Evolutionary conservation across 2,888 invertebrate species (phyloP), one percentile per base, ranked within the genome.

Genomic region (Pteria penguin): DNA sequence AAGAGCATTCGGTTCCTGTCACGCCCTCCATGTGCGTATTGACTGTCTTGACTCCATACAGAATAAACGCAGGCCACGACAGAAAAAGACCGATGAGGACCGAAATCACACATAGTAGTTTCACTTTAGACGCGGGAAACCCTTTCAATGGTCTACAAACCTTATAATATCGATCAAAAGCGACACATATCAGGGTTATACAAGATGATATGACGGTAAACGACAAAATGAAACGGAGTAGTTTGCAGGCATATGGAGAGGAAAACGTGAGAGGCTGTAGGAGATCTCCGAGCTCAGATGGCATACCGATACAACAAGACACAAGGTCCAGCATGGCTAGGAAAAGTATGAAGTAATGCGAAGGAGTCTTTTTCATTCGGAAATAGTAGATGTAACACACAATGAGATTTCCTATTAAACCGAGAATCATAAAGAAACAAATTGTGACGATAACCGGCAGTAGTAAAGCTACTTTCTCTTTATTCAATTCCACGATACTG

Each of bases 161-260:
- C 79, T 87, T 87, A 72, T 85, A 83, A 72, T 88, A 88, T 54
- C 88, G 79, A 70, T 86, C 87, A 66, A 85, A 87, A 1, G 87
- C 86, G 5, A 88, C 86, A 68, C 87, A 87, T 11, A 87, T 84
- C 3, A 89, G 75, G 2, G 83, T 86, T 63, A 87, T 81, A 65
- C 85, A 83, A 26, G 85, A 85, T 18, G 84, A 81, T 22, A 86
- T 85, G 2, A 87, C 84, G 0, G 84, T 82, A 67, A 83, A 83
- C 0, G 86, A 85, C 52, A 86, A 77, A 32, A 85, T 76, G 75
- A 85, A 88, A 33, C 88, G 73, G n/a, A 85, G 75, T 24, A 89
- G 67, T 72, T 86, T 88, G 57, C 88, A 89, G 4, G 86, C 79
- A 54, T 79, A 80, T 3, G 83, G 76, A 8, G 84, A 80, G 27